phyloP scores from a whole-genome alignment of 2,888 invertebrate species.

The Panzeria rudis region DNA sequence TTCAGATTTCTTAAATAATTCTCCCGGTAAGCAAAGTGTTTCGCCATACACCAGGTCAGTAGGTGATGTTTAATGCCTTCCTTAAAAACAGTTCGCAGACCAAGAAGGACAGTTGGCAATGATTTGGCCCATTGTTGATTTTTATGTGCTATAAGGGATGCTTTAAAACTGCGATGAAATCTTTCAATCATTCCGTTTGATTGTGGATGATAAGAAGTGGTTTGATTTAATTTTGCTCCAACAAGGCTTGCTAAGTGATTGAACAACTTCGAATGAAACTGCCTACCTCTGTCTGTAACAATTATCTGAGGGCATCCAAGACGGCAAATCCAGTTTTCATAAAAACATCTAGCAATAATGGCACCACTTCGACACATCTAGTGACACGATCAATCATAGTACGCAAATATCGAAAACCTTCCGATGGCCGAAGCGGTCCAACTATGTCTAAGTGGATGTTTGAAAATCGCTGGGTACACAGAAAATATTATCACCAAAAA shows the following conservation, averaged over 20 bases:
- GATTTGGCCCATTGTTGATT: conserved; percentile 11
- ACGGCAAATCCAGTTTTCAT: conserved; percentile 9
- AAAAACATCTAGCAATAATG: conserved; percentile 2
- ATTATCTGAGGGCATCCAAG: neutral
- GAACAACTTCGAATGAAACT: conserved; percentile 2
- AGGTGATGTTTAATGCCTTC: too few relatives aligned
- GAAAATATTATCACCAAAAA: too few relatives aligned
- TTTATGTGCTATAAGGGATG: neutral
- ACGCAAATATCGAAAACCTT: conserved; percentile 6
- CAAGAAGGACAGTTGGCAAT: conserved; percentile 3
- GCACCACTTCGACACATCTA: conserved; percentile 2
- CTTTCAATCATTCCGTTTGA: conserved; percentile 15
- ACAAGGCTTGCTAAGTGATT: neutral
- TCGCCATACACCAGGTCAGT: too few relatives aligned
- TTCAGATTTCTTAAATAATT: conserved; percentile 14
- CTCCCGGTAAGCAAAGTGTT: neutral
- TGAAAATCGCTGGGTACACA: neutral
- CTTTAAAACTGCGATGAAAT: conserved; percentile 6
- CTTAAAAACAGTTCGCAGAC: neutral
- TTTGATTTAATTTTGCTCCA: neutral
- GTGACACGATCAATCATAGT: conserved; percentile 26
- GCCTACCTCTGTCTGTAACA: too few relatives aligned
- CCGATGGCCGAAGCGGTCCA: neutral
- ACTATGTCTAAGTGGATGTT: conserved; percentile 2
- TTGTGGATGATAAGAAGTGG: conserved; percentile 13